Evolutionary conservation across 2,113 vertebrate genomes (phyloP).

Genomic region (Sterna hirundo): DNA sequence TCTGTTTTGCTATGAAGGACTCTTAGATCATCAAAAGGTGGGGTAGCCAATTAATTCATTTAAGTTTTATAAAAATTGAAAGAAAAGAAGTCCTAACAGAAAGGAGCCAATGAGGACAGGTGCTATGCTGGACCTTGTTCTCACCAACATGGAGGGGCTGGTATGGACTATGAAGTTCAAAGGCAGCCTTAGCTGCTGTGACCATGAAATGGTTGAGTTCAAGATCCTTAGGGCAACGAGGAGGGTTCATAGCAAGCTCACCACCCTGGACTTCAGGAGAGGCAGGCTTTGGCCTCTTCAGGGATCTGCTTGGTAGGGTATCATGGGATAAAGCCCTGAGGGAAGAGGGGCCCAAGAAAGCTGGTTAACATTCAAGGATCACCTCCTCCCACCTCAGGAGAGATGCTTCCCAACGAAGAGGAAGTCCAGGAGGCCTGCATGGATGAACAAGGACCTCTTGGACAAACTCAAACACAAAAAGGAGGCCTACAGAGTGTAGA

Average conservation of each 20-base stretch:
- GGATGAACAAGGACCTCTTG: neutral
- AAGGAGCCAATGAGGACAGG: neutral
- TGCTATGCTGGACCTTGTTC: neutral
- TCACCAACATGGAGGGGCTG: neutral
- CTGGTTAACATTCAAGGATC: neutral
- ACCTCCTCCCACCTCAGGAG: neutral
- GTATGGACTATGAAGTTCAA: neutral
- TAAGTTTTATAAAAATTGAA: neutral
- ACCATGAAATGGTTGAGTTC: neutral
- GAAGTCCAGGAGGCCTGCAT: neutral
- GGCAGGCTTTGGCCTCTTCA: neutral
- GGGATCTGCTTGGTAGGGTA: neutral
- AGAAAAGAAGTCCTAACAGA: neutral
- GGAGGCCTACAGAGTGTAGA: neutral
- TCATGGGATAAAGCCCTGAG: neutral
- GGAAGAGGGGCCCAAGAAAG: neutral
- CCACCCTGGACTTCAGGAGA: neutral
- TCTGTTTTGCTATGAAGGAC: neutral
- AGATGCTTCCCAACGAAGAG: neutral
- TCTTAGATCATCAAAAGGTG: neutral
- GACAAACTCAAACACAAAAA: neutral
- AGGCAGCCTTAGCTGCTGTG: neutral
- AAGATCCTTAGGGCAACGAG: neutral
- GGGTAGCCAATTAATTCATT: neutral
- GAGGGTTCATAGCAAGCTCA: neutral